Evolutionary conservation across 2,113 vertebrate species (phyloP).

Genomic region (Lota lota): DNA sequence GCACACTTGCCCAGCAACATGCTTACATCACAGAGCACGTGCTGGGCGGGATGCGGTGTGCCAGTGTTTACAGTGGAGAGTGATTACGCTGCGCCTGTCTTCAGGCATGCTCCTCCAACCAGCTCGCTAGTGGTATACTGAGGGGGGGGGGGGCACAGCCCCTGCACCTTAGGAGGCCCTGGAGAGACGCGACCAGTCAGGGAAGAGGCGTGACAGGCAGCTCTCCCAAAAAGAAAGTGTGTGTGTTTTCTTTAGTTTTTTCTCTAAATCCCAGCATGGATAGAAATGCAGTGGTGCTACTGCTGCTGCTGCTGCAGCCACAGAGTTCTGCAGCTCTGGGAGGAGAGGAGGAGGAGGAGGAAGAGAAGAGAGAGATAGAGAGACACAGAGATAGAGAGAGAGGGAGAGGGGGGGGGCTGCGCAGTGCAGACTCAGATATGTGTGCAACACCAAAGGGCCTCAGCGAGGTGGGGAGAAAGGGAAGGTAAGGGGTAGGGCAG

Average conservation of each 20-base stretch:
- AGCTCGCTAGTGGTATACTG: not conserved
- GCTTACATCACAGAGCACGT: constrained; percentile 73
- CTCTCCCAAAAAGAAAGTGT: constrained; percentile 3
- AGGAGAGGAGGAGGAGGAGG: constrained; percentile 49
- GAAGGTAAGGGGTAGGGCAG: not conserved
- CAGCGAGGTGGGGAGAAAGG: constrained; percentile 29
- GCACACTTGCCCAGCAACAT: constrained; percentile 76
- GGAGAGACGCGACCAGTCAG: no score
- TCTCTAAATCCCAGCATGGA: constrained; percentile 43
- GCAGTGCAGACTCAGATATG: constrained; percentile 68
- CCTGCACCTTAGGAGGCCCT: no score
- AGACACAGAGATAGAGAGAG: not conserved
- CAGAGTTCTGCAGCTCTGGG: constrained; percentile 57
- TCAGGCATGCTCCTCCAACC: constrained; percentile 46
- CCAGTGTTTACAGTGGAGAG: constrained; percentile 68
- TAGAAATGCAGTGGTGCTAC: constrained; percentile 52
- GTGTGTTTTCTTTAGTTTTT: constrained; percentile 9
- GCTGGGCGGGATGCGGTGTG: constrained; percentile 65
- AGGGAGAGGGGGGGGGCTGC: constrained; percentile 19
- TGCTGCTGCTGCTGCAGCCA: constrained; percentile 36
- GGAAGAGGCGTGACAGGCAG: no score
- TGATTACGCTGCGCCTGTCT: constrained; percentile 56
- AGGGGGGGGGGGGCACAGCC: no score
- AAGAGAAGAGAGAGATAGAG: constrained; percentile 24
- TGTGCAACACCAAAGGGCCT: constrained; percentile 65